Percentiles rank a stretch among this genome's conserved stretches.
phyloP scores from a whole-genome alignment of 2,797 vertebrate genomes.

The Meriones psammophilus region DNA sequence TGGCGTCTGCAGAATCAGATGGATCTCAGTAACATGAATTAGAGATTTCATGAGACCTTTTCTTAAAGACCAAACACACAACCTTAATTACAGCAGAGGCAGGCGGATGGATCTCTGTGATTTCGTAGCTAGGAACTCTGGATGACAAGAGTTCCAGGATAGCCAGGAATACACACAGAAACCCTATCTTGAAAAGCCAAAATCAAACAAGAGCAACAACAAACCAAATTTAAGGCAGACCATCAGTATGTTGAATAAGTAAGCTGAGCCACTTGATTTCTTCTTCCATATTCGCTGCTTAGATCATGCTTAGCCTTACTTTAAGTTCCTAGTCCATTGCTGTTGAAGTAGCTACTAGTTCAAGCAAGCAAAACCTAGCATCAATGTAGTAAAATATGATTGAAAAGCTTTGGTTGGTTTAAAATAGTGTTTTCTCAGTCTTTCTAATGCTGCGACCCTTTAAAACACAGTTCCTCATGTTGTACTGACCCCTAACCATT shows the following conservation, averaged over 20 bases:
- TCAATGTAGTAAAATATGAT: conserved; percentile 39
- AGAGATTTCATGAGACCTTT: background rate
- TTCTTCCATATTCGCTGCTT: background rate
- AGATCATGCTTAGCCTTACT: conserved; percentile 35
- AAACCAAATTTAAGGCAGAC: background rate
- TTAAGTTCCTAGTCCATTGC: background rate
- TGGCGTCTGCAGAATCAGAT: background rate
- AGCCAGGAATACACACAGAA: background rate
- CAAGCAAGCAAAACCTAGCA: background rate
- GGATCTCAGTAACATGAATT: background rate
- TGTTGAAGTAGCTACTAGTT: background rate
- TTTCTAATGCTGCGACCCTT: background rate
- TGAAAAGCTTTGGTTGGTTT: background rate
- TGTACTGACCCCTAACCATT: background rate
- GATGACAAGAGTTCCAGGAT: background rate
- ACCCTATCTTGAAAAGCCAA: background rate
- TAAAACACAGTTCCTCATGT: background rate
- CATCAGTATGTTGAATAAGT: conserved; percentile 12
- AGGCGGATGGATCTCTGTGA: background rate
- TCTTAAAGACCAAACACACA: background rate
- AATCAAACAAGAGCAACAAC: background rate
- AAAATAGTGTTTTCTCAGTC: too few species aligned
- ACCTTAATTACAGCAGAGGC: background rate
- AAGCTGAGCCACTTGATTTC: conserved; percentile 28
- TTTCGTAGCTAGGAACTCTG: background rate